Conservation (phyloP, 1,140 invertebrate genomes). For the Eupeodes corollae region DNA sequence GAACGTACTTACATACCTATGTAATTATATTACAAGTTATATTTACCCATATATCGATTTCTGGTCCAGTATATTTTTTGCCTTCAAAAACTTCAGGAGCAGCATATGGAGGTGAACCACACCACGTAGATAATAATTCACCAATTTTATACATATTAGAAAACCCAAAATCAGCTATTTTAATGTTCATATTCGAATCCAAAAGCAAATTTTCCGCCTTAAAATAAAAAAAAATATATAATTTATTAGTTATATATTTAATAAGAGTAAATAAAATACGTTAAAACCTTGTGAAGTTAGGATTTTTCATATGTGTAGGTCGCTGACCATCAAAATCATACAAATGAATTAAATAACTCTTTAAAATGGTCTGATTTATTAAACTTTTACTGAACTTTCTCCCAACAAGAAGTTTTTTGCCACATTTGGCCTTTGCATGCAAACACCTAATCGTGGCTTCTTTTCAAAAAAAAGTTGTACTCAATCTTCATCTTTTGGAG, state of each 20-base stretch:
- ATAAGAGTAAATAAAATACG: too few relatives aligned
- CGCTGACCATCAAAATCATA: too few relatives aligned
- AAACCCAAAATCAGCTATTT: constrained; percentile 94
- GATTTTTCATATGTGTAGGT: too few relatives aligned
- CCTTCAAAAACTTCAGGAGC: constrained; percentile 96
- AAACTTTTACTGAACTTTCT: too few relatives aligned
- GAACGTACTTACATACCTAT: background rate
- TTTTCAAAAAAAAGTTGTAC: too few relatives aligned
- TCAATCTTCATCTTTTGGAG: too few relatives aligned
- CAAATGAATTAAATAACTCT: too few relatives aligned
- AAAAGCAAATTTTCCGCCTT: constrained; percentile 90
- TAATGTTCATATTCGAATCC: constrained; percentile 90
- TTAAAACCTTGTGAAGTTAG: too few relatives aligned
- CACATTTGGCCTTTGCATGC: too few relatives aligned
- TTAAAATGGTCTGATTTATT: too few relatives aligned
- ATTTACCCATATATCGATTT: constrained; percentile 93
- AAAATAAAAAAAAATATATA: background rate
- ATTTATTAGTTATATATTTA: background rate
- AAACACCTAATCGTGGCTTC: too few relatives aligned
- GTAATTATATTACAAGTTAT: constrained; percentile 6
- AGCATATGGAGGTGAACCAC: constrained; percentile 94
- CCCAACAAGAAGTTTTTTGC: too few relatives aligned
- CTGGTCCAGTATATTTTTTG: constrained; percentile 88
- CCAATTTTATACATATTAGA: constrained; percentile 82
- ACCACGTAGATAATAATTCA: constrained; percentile 84